A percentile compares a stretch with the other conserved stretches of the same genome.
These are phyloP conservation scores for Camarhynchus parvulus DNA, from an alignment of 2,113 vertebrate genomes.

Conservation along the genomic window DNA sequence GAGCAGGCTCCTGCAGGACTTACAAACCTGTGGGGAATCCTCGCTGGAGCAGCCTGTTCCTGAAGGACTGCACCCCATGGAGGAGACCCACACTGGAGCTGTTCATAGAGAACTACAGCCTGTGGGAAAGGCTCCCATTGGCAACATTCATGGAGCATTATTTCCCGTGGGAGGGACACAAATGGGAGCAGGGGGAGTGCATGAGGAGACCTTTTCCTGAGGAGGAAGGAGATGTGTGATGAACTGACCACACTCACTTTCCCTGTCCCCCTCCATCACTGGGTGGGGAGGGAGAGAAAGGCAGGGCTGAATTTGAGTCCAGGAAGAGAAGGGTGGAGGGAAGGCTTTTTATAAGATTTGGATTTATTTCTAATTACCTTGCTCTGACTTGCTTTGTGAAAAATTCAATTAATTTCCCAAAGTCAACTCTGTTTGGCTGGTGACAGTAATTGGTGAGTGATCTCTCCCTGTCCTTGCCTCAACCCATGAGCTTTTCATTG, in stretches of 20 bases:
- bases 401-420: neutral
- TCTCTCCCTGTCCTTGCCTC: neutral
- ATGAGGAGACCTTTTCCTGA: neutral
- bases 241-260: fast-evolving
- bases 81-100: neutral
- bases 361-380: neutral
- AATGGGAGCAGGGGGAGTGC: neutral
- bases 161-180: neutral
- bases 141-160: neutral
- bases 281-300: neutral
- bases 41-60: fast-evolving
- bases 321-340: neutral
- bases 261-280: neutral
- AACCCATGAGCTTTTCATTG: neutral
- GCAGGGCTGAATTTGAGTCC: neutral
- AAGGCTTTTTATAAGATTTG: neutral
- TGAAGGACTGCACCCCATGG: neutral
- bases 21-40: fast-evolving
- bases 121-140: neutral
- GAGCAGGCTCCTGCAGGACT: neutral
- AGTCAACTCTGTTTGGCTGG: neutral
- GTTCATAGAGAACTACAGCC: neutral
- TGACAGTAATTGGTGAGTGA: neutral
- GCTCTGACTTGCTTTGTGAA: neutral
- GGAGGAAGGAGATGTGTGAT: neutral